Evolutionary conservation across 2,113 vertebrate species (phyloP).

Genomic region (Dendropsophus ebraccatus): DNA sequence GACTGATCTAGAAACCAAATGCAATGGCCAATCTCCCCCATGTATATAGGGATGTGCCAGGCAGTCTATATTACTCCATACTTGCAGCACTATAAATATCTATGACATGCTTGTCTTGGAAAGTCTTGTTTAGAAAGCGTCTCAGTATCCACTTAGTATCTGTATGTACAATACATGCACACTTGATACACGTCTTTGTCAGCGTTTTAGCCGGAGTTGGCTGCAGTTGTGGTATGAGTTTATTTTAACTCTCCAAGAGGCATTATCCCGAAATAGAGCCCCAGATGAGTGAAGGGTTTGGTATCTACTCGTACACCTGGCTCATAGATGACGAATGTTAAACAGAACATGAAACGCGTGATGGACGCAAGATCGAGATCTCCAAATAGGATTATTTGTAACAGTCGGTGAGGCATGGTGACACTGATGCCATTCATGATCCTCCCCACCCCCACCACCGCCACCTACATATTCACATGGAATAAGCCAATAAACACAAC

Average conservation of each 20-base stretch:
- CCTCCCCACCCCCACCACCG: not conserved
- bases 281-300: conserved; percentile 46
- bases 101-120: not conserved
- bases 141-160: conserved; percentile 25
- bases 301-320: conserved; percentile 51
- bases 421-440: conserved; percentile 16
- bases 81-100: not conserved
- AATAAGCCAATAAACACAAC: conserved; percentile 39
- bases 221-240: conserved; percentile 35
- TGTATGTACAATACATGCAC: conserved; percentile 23
- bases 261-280: conserved; percentile 49
- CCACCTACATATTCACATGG: not conserved
- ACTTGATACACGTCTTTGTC: conserved; percentile 44
- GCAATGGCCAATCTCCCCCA: too few species aligned
- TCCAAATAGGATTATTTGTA: conserved; percentile 54
- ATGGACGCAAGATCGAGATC: conserved; percentile 47
- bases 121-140: conserved; percentile 18
- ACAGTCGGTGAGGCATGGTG: conserved; percentile 50
- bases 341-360: conserved; percentile 48
- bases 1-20: too few species aligned
- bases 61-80: too few species aligned
- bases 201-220: conserved; percentile 18
- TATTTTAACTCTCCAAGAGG: conserved; percentile 49
- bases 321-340: conserved; percentile 41
- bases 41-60: too few species aligned